These are phyloP conservation scores for Nomada hirtipes DNA, from an alignment of 2,888 invertebrate species.

Conservation along the genomic window DNA sequence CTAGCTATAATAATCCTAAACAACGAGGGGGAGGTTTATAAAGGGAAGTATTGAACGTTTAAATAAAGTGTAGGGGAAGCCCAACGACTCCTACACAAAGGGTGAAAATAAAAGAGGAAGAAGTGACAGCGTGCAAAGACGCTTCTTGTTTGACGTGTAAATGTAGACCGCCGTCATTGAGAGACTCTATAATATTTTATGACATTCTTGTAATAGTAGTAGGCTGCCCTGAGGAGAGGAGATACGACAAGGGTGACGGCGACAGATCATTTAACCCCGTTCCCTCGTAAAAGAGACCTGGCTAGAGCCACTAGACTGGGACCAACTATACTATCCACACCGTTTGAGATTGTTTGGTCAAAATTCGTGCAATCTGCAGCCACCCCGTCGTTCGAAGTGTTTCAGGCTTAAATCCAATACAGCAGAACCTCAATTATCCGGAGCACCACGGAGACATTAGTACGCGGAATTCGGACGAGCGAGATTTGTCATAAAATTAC, in stretches of 20 bases:
- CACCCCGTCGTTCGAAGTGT: not conserved
- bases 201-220: constrained; percentile 64
- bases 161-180: constrained; percentile 27
- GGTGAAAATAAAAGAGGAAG: too few relatives aligned
- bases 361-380: not conserved
- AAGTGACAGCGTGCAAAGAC: too few relatives aligned
- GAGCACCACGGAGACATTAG: too few relatives aligned
- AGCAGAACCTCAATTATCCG: too few relatives aligned
- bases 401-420: not conserved
- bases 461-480: too few relatives aligned
- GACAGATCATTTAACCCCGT: constrained; percentile 80
- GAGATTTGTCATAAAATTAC: too few relatives aligned
- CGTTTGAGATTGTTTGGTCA: constrained; percentile 11
- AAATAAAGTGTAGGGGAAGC: too few relatives aligned
- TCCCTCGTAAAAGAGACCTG: constrained; percentile 75
- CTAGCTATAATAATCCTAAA: too few relatives aligned
- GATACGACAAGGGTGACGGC: constrained; percentile 70
- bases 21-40: too few relatives aligned
- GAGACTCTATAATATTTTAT: constrained; percentile 65
- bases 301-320: constrained; percentile 76
- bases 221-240: constrained; percentile 36
- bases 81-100: too few relatives aligned
- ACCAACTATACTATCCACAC: constrained; percentile 70
- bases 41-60: too few relatives aligned
- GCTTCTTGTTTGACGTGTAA: constrained; percentile 19